Base-by-base conservation (phyloP, 2,888 invertebrate genomes). In the Protodeltote pygarga region DNA sequence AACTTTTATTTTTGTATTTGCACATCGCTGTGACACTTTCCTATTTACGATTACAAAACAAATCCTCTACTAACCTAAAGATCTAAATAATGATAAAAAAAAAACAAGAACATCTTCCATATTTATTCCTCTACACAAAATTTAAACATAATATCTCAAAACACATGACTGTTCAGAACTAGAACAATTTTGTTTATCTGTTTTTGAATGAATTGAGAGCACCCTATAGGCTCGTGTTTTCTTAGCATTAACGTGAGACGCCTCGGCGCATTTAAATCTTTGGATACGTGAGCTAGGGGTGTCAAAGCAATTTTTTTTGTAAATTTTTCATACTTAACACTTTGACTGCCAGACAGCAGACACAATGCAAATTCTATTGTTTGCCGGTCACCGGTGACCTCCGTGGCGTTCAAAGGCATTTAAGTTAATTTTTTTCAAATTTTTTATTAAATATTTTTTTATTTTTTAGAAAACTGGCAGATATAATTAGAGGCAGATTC, bases 191-290 rank as follows among this genome's bases (percentile, higher is more conserved):
- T 85, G 83, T 86, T 88, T 88, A 87, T 87, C 78, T 80, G 74
- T 71, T 66, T 46, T 55, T 48, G 68, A 89, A 87, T 89, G 85
- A 89, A 91, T 89, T 85, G 87, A 90, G 78, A 83, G 80, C 86
- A 77, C 89, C 89, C 91, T 72, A 73, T 83, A 78, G 88, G 68
- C 73, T 68, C 78, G 84, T 88, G 87, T 89, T 90, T 90, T 87
- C 89, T 90, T 85, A 87, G 81, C 81, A 82, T 90, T 89, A 89
- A 77, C 86, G 81, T 71, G 82, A 81, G 83, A 80, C 82, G 75
- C 70, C 79, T 79, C 78, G 76, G 74, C 76, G 77, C 74, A 78
- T 69, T 83, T 85, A 85, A 89, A 89, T 89, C 87, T 80, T 72
- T 70, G 59, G 75, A 77, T 83, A 79, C 69, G 76, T 71, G 77